Percentiles rank a stretch among this genome's conserved stretches.
These are phyloP conservation scores for Margaritifera margaritifera DNA, from an alignment of 2,888 invertebrate species.

Conservation along the genomic window DNA sequence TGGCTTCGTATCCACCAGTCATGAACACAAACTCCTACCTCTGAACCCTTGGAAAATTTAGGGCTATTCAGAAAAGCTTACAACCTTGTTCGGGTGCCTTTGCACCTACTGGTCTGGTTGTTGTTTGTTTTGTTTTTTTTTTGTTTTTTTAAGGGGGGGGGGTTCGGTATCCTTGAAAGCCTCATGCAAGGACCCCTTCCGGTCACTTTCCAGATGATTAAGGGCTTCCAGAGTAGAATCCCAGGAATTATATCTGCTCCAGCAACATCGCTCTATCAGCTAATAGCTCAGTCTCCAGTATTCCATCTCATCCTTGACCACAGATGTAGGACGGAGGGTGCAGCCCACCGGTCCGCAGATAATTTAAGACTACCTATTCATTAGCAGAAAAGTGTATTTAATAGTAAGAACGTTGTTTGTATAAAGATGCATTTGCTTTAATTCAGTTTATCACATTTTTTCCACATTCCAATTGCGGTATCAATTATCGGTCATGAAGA, in stretches of 20 bases:
- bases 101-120: slow-evolving; percentile 18
- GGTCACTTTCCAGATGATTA: slow-evolving; percentile 43
- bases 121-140: too few species aligned
- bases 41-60: slow-evolving; percentile 41
- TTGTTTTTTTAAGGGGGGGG: too few species aligned
- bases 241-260: slow-evolving; percentile 59
- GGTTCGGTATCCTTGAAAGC: slow-evolving; percentile 3
- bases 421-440: too few species aligned
- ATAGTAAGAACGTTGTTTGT: too few species aligned
- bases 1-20: too few species aligned
- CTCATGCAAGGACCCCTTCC: slow-evolving; percentile 30
- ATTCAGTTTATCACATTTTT: too few species aligned
- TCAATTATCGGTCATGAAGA: too few species aligned
- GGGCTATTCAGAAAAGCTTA: slow-evolving; percentile 54
- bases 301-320: slow-evolving; percentile 47
- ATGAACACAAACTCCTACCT: slow-evolving; percentile 34
- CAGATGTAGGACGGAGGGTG: slow-evolving; percentile 50
- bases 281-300: slow-evolving; percentile 58
- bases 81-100: slow-evolving; percentile 20
- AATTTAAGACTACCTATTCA: slow-evolving; percentile 42
- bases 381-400: too few species aligned
- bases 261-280: slow-evolving; percentile 57
- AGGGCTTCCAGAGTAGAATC: slow-evolving; percentile 47
- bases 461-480: too few species aligned
- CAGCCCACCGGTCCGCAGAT: slow-evolving; percentile 46